Evolutionary conservation across 2,113 vertebrate genomes (phyloP), one percentile per base, ranked within the genome.

Genomic region (Strigops habroptila): DNA sequence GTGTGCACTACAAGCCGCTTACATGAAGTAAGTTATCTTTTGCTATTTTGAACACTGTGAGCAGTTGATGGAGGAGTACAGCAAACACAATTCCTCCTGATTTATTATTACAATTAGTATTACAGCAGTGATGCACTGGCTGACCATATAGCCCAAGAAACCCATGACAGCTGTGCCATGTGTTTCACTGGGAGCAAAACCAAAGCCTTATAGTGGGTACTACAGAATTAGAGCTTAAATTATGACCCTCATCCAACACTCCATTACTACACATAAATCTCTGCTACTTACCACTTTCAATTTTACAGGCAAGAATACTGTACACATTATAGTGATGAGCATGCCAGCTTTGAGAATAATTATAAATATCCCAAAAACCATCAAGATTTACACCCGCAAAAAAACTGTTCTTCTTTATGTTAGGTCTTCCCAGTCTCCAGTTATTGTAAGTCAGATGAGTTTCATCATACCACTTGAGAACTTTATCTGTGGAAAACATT

Each of bases 241-340:
- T 41, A 82, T 10, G 22, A 68, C 24, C 30, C 37, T 79, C 65
- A 75, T 41, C 31, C 78, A 74, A 55, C 27, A n/a, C 21, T 31
- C 31, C 17, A 48, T 39, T 33, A 44, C 21, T 48, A 62, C 9
- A 46, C 12, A 19, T 9, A 30, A 8, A 19, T 53, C 24, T 82
- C 31, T 53, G 18, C 17, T 44, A 96, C 98, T 97, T 97, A 99
- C 99, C 99, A 22, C 98, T 97, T 96, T 99, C 99, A 4, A 99
- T 98, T 97, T 99, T 99, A 97, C 99, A 99, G 96, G 98, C 97
- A 16, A 99, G 98, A 78, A 99, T 98, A 77, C 97, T 98, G 65
- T 96, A 98, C 83, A 99, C 98, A 43, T 98, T 98, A 96, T 99
- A 99, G 52, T 95, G 91, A 24, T 90, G 74, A 75, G 85, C 83